Base-by-base conservation (phyloP, 2,888 invertebrate genomes). In the Trypoxylon attenuatum region DNA sequence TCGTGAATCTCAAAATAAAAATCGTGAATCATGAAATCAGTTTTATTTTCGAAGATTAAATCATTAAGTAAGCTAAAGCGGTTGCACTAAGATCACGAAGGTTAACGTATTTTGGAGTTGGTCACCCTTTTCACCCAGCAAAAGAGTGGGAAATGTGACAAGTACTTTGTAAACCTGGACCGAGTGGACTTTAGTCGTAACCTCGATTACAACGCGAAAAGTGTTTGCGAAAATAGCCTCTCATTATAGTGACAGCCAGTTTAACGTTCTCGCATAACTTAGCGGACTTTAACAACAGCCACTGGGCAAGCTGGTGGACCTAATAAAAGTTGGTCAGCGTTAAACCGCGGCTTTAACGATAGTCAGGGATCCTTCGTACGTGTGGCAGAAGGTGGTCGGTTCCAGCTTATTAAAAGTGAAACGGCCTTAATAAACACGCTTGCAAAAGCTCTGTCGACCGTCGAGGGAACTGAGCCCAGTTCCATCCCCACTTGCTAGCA, bases 271-370 rank as follows among this genome's bases (percentile, higher is more conserved):
- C 52, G 74, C 75, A 72, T 75, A 75, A 75, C 67, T 75, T 75
- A 72, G 70, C 69, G 58, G 62, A 62, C 70, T 71, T 73, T 76
- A 73, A 69, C 73, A 73, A 71, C 64, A 67, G 62, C 69, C 71
- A 65, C 61, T 59, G 58, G 65, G 59, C 66, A 47, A 51, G 63
- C 46, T 42, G 67, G 51, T 61, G 74, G 71, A 73, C 80, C 80
- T 80, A 84, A 84, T 84, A 84, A 84, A 84, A 84, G 82, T 83
- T 83, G 83, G 82, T 82, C 83, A 82, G 79, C 82, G 77, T 80
- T 77, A 78, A 80, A 81, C 77, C 79, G 73, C 77, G 75, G 60
- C 63, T 75, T 73, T 69, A 73, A 73, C 74, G 71, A 71, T 71
- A 60, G 51, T 33, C 46, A 47, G 54, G 39, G 56, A 54, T 67